Percentiles rank a stretch among this genome's conserved stretches.
These are phyloP conservation scores for Helicolenus hilgendorfi DNA, from an alignment of 2,797 vertebrate species.

Conservation along the genomic window DNA sequence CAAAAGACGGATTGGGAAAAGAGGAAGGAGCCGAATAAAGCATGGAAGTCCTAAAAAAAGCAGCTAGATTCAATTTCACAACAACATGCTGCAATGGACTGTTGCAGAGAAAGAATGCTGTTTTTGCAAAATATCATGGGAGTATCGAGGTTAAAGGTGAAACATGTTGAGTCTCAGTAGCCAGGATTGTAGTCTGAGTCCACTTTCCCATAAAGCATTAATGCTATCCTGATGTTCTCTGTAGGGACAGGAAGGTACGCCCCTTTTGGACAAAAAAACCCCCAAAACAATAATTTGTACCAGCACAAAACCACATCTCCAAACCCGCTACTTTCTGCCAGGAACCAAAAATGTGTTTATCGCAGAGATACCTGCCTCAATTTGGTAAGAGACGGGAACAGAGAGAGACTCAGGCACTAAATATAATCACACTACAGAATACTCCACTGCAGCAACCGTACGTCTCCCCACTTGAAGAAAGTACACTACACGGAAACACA, in stretches of 20 bases:
- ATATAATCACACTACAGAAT: conserved; percentile 75
- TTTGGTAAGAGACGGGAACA: conserved; percentile 41
- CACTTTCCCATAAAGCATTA: conserved; percentile 52
- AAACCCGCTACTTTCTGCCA: not conserved
- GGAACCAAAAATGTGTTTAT: conserved; percentile 40
- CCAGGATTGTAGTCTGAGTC: conserved; percentile 17
- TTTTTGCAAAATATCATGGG: conserved; percentile 46
- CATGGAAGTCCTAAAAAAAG: conserved; percentile 47
- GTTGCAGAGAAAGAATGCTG: conserved; percentile 15
- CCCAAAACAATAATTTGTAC: not conserved
- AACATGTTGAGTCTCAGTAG: conserved; percentile 41
- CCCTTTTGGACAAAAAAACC: conserved; percentile 1
- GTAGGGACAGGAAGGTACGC: conserved; percentile 21
- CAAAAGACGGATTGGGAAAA: conserved; percentile 77
- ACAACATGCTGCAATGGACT: conserved; percentile 21
- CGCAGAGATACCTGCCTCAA: conserved; percentile 28
- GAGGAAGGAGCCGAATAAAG: conserved; percentile 68
- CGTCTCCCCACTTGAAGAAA: conserved; percentile 62
- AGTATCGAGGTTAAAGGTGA: conserved; percentile 53
- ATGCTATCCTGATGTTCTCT: conserved; percentile 52
- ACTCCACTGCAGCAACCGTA: conserved; percentile 51
- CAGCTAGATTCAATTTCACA: conserved; percentile 57
- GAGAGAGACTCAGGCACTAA: conserved; percentile 61
- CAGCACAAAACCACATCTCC: conserved; percentile 12
- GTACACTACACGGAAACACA: conserved; percentile 48